Percentiles rank a stretch among this genome's conserved stretches.
Conservation (phyloP, 2,888 invertebrate species). For the Mythimna albipuncta region DNA sequence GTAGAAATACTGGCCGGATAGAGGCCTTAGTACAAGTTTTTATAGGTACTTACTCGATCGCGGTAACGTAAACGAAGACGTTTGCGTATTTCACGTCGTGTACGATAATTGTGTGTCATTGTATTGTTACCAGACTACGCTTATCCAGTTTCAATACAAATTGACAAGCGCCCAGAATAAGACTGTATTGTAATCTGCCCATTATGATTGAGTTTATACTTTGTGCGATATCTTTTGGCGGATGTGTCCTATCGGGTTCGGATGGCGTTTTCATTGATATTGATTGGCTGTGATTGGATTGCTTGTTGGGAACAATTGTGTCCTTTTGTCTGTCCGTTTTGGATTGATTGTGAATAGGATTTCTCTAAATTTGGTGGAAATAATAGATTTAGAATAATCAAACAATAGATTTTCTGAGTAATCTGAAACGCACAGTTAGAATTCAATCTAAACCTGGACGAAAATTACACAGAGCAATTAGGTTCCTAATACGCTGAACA, state of each 20-base stretch:
- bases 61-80: conserved; percentile 1
- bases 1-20: conserved; percentile 50
- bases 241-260: conserved; percentile 20
- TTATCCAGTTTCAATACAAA: background rate
- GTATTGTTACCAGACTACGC: background rate
- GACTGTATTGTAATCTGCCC: conserved; percentile 48
- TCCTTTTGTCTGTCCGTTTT: conserved; percentile 16
- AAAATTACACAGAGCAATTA: conserved; percentile 38
- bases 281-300: conserved; percentile 25
- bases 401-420: background rate
- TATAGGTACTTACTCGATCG: background rate
- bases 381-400: background rate
- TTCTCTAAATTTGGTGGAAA: background rate
- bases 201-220: conserved; percentile 49
- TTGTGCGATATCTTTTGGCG: conserved; percentile 33
- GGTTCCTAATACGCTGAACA: conserved; percentile 32
- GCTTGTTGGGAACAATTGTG: conserved; percentile 11
- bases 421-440: conserved; percentile 13
- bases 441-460: conserved; percentile 23
- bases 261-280: conserved; percentile 28
- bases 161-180: conserved; percentile 3
- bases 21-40: background rate
- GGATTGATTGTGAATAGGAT: background rate
- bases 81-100: background rate
- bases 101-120: background rate